Percentiles rank a stretch among this genome's conserved stretches.
Evolutionary conservation across 2,888 invertebrate genomes (phyloP).

Genomic region (Halictus quadricinctus): DNA sequence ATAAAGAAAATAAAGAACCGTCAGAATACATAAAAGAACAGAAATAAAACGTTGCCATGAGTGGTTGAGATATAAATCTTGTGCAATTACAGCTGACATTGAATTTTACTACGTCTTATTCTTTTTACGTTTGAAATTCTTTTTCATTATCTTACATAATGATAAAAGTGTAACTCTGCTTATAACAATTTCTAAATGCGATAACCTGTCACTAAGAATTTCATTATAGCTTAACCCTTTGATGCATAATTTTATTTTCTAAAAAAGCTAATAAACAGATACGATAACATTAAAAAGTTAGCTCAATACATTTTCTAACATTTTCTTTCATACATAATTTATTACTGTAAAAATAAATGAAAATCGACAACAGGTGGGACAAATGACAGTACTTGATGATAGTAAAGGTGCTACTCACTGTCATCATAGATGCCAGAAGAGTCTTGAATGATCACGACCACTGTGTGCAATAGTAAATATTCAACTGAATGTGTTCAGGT

Average conservation of each 20-base stretch:
- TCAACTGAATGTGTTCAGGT: constrained; percentile 2
- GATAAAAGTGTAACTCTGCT: background rate
- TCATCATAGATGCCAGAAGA: background rate
- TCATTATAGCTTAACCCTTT: background rate
- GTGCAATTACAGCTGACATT: too few relatives aligned
- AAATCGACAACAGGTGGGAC: too few relatives aligned
- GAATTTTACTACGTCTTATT: too few relatives aligned
- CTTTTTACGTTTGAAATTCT: background rate
- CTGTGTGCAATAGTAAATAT: constrained; percentile 11
- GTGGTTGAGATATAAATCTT: too few relatives aligned
- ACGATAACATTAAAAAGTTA: background rate
- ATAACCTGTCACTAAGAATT: too few relatives aligned
- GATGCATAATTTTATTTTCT: background rate
- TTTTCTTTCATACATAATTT: background rate
- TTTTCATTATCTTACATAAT: background rate
- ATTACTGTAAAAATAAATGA: background rate
- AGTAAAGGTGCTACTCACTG: background rate
- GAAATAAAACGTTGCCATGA: background rate
- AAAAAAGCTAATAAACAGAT: background rate
- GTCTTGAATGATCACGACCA: background rate
- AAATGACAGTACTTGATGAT: background rate
- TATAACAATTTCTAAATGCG: too few relatives aligned
- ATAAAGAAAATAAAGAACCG: too few relatives aligned
- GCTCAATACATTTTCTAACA: background rate
- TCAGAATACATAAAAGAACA: background rate